phyloP scores from a whole-genome alignment of 2,113 vertebrate genomes.

The Leiothrix lutea region DNA sequence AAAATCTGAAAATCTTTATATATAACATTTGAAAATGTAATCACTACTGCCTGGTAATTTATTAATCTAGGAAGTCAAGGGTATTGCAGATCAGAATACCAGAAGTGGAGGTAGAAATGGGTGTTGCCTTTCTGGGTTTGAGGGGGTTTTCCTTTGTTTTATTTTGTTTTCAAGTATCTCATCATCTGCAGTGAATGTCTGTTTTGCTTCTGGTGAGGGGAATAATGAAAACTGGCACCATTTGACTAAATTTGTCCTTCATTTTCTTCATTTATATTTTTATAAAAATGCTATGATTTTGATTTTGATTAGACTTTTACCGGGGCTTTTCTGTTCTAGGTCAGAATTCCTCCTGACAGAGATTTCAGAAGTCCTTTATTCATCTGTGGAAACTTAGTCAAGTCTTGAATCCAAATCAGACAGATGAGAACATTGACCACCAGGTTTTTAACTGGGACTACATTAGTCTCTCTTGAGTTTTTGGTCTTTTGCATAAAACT shows the following conservation, averaged over 20 bases:
- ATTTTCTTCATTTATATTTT: background rate
- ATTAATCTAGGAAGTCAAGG: background rate
- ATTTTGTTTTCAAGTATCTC: background rate
- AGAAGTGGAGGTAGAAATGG: background rate
- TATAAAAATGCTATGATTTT: background rate
- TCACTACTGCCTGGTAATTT: background rate
- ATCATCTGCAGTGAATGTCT: background rate
- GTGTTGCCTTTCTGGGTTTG: background rate
- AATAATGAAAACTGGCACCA: background rate
- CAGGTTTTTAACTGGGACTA: background rate
- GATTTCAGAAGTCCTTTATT: background rate
- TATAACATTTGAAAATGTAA: background rate
- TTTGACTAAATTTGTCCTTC: background rate
- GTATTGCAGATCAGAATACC: background rate
- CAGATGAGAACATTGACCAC: background rate
- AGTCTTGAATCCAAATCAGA: background rate
- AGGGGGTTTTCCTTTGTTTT: background rate
- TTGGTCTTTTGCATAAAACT: background rate
- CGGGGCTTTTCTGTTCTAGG: background rate
- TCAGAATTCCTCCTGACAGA: background rate
- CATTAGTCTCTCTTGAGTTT: background rate
- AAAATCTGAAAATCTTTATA: background rate
- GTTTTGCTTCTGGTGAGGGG: background rate
- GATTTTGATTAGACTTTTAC: background rate
- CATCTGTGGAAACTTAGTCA: background rate